Evolutionary conservation across 2,797 vertebrate species (phyloP).

Genomic region (Pteropus rufus): DNA sequence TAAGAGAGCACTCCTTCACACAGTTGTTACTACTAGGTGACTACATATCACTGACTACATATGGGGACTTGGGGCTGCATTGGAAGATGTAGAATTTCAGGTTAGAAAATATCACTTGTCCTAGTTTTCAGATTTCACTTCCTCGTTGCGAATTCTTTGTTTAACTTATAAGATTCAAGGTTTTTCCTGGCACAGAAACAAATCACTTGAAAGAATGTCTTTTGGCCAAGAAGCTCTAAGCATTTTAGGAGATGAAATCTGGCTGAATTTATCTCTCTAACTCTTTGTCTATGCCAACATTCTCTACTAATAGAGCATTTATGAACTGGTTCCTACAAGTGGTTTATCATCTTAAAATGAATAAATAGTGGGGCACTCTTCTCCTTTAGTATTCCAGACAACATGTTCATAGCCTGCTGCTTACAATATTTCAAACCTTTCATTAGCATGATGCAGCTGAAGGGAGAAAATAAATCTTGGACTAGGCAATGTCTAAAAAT

Average conservation of each 20-base stretch:
- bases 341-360: slow-evolving; percentile 36
- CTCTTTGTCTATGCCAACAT: background rate
- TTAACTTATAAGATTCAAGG: slow-evolving; percentile 50
- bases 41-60: background rate
- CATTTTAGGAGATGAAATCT: slow-evolving; percentile 28
- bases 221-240: slow-evolving; percentile 5
- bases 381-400: slow-evolving; percentile 34
- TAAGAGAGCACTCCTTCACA: background rate
- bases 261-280: slow-evolving; percentile 20
- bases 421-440: slow-evolving; percentile 48
- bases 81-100: background rate
- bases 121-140: background rate
- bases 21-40: background rate
- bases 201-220: slow-evolving; percentile 37
- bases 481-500: background rate
- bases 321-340: background rate
- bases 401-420: background rate
- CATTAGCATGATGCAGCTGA: slow-evolving; percentile 11
- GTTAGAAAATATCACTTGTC: background rate
- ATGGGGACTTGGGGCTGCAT: background rate
- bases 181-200: background rate
- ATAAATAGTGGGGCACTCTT: background rate
- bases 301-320: slow-evolving; percentile 18
- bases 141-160: slow-evolving; percentile 2
- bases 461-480: slow-evolving; percentile 30